Base-by-base conservation (phyloP, 2,888 invertebrate genomes). In the Oscheius sp. region DNA sequence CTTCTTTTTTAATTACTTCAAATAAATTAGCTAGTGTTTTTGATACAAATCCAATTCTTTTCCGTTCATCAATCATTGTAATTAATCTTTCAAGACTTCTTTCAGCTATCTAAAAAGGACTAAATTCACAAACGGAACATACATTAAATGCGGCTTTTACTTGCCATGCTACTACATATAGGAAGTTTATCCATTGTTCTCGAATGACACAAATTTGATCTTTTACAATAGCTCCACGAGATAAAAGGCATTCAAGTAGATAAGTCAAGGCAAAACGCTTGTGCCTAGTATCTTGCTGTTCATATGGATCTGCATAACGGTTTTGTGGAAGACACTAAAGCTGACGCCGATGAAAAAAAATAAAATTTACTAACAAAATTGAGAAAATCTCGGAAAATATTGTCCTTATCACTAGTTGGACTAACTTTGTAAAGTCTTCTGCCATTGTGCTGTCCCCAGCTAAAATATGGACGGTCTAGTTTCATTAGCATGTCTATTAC, bases 11-110 rank as follows among this genome's bases (percentile, higher is more conserved):
- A 3, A 72, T 48, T 0, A 63, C 67, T n/a, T 74, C 69, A n/a
- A n/a, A n/a, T n/a, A n/a, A n/a, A n/a, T n/a, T n/a, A n/a, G n/a
- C n/a, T n/a, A n/a, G n/a, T n/a, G n/a, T n/a, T n/a, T n/a, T n/a
- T n/a, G n/a, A n/a, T n/a, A n/a, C n/a, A 15, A 53, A 55, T 42
- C 76, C 76, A 20, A 76, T 70, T 8, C 74, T 39, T 23, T 72
- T 72, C 42, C 72, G 37, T 25, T 70, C 72, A 39, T 76, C 76
- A 15, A 76, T 61, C 71, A 76, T 71, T 23, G 70, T 72, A 10
- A 76, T 65, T 63, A 76, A 53, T 64, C 69, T 70, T 37, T 76
- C 76, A 0, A 76, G 63, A 3, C 66, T 72, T 0, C 66, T 70
- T 65, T 74, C 74, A 29, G 72, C 70, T 0, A 72, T 34, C 52